phyloP scores from a whole-genome alignment of 2,113 vertebrate species.

The Triplophysa tibetana region DNA sequence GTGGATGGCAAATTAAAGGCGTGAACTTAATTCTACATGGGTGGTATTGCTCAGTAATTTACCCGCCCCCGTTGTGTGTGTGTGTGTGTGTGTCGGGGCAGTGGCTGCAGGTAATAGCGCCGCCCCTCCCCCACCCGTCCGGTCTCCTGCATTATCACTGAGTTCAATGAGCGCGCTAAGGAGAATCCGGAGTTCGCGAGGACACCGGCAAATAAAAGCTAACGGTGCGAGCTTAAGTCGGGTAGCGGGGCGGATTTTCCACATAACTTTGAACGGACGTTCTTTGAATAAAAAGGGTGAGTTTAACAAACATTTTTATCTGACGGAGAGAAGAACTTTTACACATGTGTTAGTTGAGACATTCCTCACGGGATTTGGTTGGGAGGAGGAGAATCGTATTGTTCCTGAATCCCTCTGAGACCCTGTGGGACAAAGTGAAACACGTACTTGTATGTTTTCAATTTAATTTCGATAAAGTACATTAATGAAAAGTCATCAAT shows the following conservation, averaged over 20 bases:
- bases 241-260: not conserved
- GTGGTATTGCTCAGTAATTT: not conserved
- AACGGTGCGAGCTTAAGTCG: conserved; percentile 19
- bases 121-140: conserved; percentile 48
- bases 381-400: not conserved
- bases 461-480: not conserved
- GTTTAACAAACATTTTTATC: conserved; percentile 7
- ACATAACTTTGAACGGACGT: not conserved
- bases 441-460: not conserved
- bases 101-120: conserved; percentile 54
- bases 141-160: conserved; percentile 33
- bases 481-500: too few relatives aligned
- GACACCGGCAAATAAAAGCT: conserved; percentile 21
- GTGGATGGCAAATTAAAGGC: not conserved
- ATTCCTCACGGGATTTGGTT: conserved; percentile 30
- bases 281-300: conserved; percentile 39
- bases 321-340: not conserved
- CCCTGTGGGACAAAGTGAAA: not conserved
- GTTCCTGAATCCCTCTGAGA: conserved; percentile 6
- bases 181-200: conserved; percentile 27
- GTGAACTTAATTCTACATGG: not conserved
- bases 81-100: conserved; percentile 30
- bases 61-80: not conserved
- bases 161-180: conserved; percentile 33
- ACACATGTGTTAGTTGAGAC: not conserved